phyloP scores from a whole-genome alignment of 1,140 invertebrate species.

The Dreissena rostriformis region DNA sequence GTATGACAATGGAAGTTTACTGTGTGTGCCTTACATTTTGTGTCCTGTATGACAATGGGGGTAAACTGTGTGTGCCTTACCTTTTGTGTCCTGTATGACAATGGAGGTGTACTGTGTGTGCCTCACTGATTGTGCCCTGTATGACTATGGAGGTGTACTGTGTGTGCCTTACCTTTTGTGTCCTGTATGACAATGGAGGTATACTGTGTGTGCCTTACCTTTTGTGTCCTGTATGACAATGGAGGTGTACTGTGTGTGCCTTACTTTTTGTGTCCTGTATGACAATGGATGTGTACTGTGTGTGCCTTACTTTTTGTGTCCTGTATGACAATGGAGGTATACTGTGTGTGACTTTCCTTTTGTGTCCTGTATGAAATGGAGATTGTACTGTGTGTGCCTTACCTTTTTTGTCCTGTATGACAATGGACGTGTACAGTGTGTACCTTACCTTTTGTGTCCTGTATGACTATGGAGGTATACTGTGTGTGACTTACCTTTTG shows the following conservation, averaged over 20 bases:
- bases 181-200: constrained; percentile 69
- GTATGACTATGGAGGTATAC: constrained; percentile 98
- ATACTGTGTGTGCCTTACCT: too few relatives aligned
- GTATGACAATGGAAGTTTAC: too few relatives aligned
- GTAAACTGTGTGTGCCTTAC: neutral
- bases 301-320: constrained; percentile 88
- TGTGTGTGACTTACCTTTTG: constrained; percentile 89
- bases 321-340: constrained; percentile 98
- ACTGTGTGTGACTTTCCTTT: constrained; percentile 85
- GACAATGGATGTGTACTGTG: too few relatives aligned
- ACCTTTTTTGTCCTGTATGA: too few relatives aligned
- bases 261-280: constrained; percentile 5
- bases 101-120: constrained; percentile 80
- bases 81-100: too few relatives aligned
- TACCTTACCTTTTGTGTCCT: constrained; percentile 90
- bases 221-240: constrained; percentile 69
- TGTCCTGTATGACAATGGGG: constrained; percentile 69
- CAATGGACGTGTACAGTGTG: too few relatives aligned
- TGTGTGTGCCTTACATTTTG: neutral
- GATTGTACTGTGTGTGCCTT: too few relatives aligned
- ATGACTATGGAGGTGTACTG: constrained; percentile 98
- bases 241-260: constrained; percentile 73
- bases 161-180: constrained; percentile 74
- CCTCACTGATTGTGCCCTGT: constrained; percentile 92
- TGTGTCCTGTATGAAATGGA: too few relatives aligned